These are phyloP conservation scores for Chelon labrosus DNA, from an alignment of 2,797 vertebrate genomes.

Conservation along the genomic window DNA sequence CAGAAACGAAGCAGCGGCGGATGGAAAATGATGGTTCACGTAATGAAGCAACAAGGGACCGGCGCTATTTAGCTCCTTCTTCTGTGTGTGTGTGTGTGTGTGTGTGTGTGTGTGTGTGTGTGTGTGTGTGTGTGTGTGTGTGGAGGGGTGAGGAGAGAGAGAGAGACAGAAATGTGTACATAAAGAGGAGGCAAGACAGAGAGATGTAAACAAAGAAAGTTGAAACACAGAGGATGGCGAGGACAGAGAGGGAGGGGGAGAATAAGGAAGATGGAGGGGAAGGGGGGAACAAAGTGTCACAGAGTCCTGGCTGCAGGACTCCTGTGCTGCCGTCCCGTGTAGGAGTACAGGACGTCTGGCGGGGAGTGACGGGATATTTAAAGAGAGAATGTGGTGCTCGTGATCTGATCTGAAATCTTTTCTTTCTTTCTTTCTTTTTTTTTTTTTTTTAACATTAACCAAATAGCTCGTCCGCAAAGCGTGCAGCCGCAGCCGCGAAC, in stretches of 20 bases:
- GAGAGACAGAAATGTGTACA: conserved; percentile 38
- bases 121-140: background rate
- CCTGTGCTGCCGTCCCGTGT: conserved; percentile 39
- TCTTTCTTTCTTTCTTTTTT: too few species aligned
- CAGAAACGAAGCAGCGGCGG: conserved; percentile 60
- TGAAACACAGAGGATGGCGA: conserved; percentile 25
- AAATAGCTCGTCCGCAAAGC: background rate
- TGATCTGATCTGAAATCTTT: too few species aligned
- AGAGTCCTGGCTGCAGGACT: conserved; percentile 40
- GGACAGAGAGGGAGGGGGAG: conserved; percentile 11
- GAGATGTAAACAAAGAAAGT: conserved; percentile 61
- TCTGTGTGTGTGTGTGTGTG: conserved; percentile 28
- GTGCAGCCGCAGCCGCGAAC: background rate
- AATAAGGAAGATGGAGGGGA: background rate
- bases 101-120: conserved; percentile 19
- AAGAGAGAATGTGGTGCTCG: background rate
- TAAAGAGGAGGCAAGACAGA: conserved; percentile 36
- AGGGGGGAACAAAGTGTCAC: background rate
- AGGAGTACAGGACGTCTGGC: conserved; percentile 15
- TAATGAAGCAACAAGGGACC: conserved; percentile 70
- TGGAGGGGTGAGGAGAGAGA: background rate
- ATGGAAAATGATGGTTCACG: conserved; percentile 67
- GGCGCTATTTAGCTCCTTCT: conserved; percentile 49
- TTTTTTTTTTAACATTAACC: too few species aligned
- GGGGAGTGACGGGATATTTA: conserved; percentile 4